Percentiles rank a stretch among this genome's conserved stretches.
These are phyloP conservation scores for Scotopteryx bipunctaria DNA, from an alignment of 2,888 invertebrate species.

Conservation along the genomic window DNA sequence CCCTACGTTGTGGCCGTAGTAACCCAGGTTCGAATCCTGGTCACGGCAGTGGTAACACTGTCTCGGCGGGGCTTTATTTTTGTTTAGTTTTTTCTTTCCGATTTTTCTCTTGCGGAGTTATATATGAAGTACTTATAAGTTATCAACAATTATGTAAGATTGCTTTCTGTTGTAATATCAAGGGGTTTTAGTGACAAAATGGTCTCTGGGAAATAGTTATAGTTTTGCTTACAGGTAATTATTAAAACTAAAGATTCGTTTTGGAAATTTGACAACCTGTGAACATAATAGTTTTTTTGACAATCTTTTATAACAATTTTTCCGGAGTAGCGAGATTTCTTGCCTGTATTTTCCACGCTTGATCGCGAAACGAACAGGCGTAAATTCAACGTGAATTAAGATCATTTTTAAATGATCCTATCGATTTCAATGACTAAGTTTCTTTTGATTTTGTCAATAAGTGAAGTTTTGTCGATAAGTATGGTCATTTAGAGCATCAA, in stretches of 20 bases:
- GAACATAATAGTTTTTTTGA: too few species aligned
- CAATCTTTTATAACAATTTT: too few species aligned
- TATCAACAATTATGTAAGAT: background rate
- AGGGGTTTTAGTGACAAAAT: conserved; percentile 1
- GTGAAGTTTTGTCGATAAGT: too few species aligned
- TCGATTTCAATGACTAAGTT: too few species aligned
- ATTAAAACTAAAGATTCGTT: conserved; percentile 1
- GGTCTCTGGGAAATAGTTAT: background rate
- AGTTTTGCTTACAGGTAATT: conserved; percentile 1
- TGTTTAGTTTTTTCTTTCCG: background rate
- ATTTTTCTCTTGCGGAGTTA: too few species aligned
- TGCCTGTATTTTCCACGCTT: too few species aligned
- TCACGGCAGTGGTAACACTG: conserved; percentile 74
- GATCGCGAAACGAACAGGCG: too few species aligned
- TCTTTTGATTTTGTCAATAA: too few species aligned
- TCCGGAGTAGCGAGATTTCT: too few species aligned
- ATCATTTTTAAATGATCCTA: too few species aligned
- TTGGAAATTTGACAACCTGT: conserved; percentile 16
- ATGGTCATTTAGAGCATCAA: conserved; percentile 8
- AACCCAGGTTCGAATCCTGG: conserved; percentile 89
- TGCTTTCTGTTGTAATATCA: background rate
- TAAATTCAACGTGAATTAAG: too few species aligned
- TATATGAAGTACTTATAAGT: too few species aligned
- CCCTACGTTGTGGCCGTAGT: conserved; percentile 90
- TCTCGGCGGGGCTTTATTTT: conserved; percentile 45